Percentiles rank a stretch among this genome's conserved stretches.
These are phyloP conservation scores for Tenthredo livida DNA, from an alignment of 2,888 invertebrate genomes.

Conservation along the genomic window DNA sequence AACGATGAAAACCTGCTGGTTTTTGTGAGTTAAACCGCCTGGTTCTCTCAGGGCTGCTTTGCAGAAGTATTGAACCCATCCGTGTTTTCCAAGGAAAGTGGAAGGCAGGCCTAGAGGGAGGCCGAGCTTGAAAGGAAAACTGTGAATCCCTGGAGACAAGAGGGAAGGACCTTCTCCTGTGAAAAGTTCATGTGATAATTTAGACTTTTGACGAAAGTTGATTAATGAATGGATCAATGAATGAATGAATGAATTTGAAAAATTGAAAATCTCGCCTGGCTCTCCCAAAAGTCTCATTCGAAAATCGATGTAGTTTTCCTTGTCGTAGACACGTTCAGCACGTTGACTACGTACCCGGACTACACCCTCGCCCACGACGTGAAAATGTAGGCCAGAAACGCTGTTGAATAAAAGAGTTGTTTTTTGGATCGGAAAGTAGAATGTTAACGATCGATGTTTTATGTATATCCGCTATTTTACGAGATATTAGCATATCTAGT, in stretches of 20 bases:
- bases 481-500: neutral
- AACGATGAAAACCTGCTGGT: conserved; percentile 97
- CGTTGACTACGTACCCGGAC: conserved; percentile 91
- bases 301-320: conserved; percentile 97
- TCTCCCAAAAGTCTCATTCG: conserved; percentile 95
- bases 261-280: conserved; percentile 81
- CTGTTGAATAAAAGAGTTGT: conserved; percentile 59
- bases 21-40: conserved; percentile 94
- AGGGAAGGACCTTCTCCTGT: conserved; percentile 90
- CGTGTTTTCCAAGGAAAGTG: conserved; percentile 95
- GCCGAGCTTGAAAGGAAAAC: conserved; percentile 96
- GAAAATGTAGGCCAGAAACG: conserved; percentile 91
- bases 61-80: conserved; percentile 97
- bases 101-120: conserved; percentile 94
- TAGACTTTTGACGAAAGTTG: no score
- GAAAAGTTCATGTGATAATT: conserved; percentile 41
- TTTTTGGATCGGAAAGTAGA: neutral
- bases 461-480: neutral
- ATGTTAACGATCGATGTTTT: neutral
- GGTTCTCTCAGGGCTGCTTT: conserved; percentile 94
- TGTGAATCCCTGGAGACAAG: conserved; percentile 95
- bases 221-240: neutral
- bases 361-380: conserved; percentile 96
- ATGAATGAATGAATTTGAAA: neutral
- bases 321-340: conserved; percentile 92